Conservation (phyloP, 2,797 vertebrate genomes). For the Chanos chanos region DNA sequence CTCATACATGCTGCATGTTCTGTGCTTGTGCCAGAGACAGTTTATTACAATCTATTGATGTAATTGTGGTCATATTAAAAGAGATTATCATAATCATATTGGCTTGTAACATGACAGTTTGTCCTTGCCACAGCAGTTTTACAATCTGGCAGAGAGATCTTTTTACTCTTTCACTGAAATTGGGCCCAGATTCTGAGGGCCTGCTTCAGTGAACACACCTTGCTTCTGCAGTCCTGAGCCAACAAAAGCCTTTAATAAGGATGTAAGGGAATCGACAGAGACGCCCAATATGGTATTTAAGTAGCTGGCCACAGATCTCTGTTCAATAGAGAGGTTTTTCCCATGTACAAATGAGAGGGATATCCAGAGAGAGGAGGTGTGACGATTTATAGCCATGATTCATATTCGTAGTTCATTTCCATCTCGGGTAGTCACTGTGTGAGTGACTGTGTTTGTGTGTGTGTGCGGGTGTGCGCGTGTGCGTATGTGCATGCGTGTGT, state of each 20-base stretch:
- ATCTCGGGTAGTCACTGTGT: no score
- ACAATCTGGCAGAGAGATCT: slow-evolving; percentile 30
- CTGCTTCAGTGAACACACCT: slow-evolving; percentile 53
- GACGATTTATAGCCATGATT: no score
- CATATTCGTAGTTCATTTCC: no score
- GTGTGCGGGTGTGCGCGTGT: no score
- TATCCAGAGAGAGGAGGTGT: no score
- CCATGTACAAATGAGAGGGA: no score
- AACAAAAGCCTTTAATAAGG: slow-evolving; percentile 54
- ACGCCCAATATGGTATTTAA: slow-evolving; percentile 60
- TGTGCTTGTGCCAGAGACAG: slow-evolving; percentile 20
- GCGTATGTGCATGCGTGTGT: no score
- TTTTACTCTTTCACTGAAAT: no score
- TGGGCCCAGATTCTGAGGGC: slow-evolving; percentile 15
- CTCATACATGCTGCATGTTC: background rate
- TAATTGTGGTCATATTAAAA: slow-evolving; percentile 49
- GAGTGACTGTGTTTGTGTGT: no score
- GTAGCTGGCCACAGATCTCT: slow-evolving; percentile 46
- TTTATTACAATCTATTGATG: slow-evolving; percentile 47
- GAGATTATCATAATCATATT: slow-evolving; percentile 54
- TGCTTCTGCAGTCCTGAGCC: slow-evolving; percentile 42
- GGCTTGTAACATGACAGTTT: slow-evolving; percentile 52
- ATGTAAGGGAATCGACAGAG: slow-evolving; percentile 50
- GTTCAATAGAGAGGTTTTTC: no score
- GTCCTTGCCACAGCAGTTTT: slow-evolving; percentile 37